Conservation (phyloP, 2,888 invertebrate species). For the Hetaerina titia region DNA sequence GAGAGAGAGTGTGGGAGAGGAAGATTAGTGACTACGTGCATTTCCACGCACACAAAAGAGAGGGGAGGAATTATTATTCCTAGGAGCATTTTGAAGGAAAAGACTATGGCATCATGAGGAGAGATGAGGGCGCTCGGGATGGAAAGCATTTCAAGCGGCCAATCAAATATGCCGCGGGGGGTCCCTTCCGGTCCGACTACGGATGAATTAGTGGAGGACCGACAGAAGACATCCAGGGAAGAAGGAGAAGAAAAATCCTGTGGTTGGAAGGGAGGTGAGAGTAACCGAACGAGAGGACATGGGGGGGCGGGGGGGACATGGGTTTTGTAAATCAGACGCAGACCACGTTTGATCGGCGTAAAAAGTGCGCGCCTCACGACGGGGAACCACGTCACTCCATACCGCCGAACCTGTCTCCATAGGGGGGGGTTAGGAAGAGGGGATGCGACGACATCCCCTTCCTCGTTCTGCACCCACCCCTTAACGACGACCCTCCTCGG, state of each 20-base stretch:
- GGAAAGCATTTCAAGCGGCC: constrained; percentile 52
- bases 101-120: background rate
- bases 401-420: background rate
- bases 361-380: background rate
- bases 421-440: background rate
- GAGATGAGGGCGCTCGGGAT: background rate
- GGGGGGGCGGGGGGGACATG: background rate
- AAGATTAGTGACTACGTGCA: background rate
- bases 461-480: too few relatives aligned
- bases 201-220: background rate
- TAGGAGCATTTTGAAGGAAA: background rate
- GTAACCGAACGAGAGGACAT: background rate
- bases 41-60: background rate
- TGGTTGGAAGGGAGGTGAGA: background rate
- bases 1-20: background rate
- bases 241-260: background rate
- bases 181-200: background rate
- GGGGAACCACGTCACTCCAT: background rate
- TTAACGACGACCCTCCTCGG: background rate
- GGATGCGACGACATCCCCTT: too few relatives aligned
- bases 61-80: background rate
- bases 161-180: background rate
- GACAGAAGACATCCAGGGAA: background rate
- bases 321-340: background rate
- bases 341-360: constrained; percentile 2